Evolutionary conservation across 1,140 invertebrate genomes (phyloP).

Genomic region (Doryteuthis pealeii): DNA sequence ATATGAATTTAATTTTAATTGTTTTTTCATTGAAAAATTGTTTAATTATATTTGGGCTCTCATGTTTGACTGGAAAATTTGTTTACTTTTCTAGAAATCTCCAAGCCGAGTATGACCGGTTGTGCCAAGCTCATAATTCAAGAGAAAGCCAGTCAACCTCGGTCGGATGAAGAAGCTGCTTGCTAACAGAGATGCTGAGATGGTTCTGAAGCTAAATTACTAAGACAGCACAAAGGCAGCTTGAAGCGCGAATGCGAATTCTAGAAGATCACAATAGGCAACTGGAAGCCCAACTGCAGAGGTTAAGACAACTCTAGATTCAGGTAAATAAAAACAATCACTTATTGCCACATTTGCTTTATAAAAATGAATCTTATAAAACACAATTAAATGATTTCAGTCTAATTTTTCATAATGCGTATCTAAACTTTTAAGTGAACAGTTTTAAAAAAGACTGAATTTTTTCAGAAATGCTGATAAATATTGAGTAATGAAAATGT

Average conservation of each 20-base stretch:
- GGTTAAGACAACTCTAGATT: constrained; percentile 76
- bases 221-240: constrained; percentile 91
- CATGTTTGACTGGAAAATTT: too few relatives aligned
- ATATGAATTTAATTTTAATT: too few relatives aligned
- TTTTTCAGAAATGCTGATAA: too few relatives aligned
- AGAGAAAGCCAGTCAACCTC: constrained; percentile 29
- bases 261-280: constrained; percentile 96
- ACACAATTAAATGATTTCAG: not conserved
- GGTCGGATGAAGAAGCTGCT: constrained; percentile 33
- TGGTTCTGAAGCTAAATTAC: constrained; percentile 87
- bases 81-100: constrained; percentile 55
- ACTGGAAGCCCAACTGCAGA: constrained; percentile 70
- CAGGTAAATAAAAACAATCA: constrained; percentile 65
- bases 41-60: too few relatives aligned
- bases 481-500: too few relatives aligned
- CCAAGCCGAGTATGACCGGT: constrained; percentile 89
- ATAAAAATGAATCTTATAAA: constrained; percentile 2
- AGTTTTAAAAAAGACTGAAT: too few relatives aligned
- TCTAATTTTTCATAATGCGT: not conserved
- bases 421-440: too few relatives aligned
- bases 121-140: constrained; percentile 49
- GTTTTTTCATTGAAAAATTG: too few relatives aligned
- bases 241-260: constrained; percentile 95
- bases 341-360: not conserved
- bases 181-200: constrained; percentile 72